Base-by-base conservation (phyloP, 2,797 vertebrate genomes). In the Notolepis coatsorum region DNA sequence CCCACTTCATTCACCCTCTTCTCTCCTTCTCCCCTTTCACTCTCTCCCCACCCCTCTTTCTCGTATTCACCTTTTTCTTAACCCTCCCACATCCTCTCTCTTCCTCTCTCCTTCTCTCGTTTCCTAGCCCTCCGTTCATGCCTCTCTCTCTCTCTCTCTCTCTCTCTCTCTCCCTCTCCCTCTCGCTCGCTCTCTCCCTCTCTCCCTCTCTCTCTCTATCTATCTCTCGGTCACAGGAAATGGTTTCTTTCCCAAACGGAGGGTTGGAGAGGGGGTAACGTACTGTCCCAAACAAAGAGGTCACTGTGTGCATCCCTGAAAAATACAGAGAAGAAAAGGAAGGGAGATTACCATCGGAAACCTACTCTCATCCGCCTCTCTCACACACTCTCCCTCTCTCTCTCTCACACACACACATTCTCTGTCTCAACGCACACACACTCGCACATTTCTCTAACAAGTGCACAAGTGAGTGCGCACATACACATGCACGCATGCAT, bases 281-380 rank as follows among this genome's bases (percentile, higher is more conserved):
- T 77, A 90, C 89, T 90, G 91, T 93, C 92, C 88, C 81, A 86
- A 93, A 96, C 96, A 96, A 96, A 96, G 95, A 92, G 96, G 94
- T 94, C 93, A 94, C 89, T 96, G 95, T 97, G 87, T 94, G 51
- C 71, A 87, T 91, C 83, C 80, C 75, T 79, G 84, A 86, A 90
- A 93, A 92, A 91, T 66, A 89, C 91, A 89, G 88, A 89, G 89
- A 90, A 91, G 90, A 89, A 91, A 91, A 91, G 90, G 87, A 89
- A 91, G 77, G 68, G 73, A 0, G 94, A 96, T 95, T 93, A 94
- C 92, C 90, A 95, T 97, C 94, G 37, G 94, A 95, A 95, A 93
- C 92, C 88, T 91, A 74, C 93, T 91, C 95, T 91, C 93, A 94
- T 94, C 95, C 92, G 85, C 88, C 74, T 75, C 79, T 42, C 79